These are phyloP conservation scores for Lochmaea capreae DNA, from an alignment of 2,888 invertebrate genomes.

Conservation along the genomic window DNA sequence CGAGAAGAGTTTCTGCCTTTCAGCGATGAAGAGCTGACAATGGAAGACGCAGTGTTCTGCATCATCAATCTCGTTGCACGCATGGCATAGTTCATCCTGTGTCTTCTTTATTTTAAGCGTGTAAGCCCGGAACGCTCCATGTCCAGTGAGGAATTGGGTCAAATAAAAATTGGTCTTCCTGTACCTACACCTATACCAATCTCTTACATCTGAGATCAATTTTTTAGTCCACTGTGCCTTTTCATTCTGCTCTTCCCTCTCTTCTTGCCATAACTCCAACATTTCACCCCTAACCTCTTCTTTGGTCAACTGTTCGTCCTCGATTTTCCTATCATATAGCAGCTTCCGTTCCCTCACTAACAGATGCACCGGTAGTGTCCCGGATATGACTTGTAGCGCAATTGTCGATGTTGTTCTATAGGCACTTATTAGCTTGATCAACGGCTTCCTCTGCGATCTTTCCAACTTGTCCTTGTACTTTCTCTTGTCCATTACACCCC, in stretches of 20 bases:
- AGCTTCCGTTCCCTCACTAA: no score
- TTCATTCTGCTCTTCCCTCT: neutral
- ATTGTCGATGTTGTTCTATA: no score
- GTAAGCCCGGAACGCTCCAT: neutral
- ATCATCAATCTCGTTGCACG: neutral
- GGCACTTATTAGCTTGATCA: no score
- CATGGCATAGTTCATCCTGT: neutral
- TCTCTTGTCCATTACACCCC: no score
- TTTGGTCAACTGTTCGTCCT: neutral
- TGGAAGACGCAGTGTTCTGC: neutral
- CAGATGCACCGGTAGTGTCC: no score
- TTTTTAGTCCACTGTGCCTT: neutral
- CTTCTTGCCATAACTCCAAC: conserved; percentile 12
- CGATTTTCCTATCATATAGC: no score
- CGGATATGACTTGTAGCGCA: no score
- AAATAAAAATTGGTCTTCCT: neutral
- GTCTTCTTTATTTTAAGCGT: neutral
- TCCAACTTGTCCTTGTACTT: no score
- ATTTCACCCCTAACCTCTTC: no score
- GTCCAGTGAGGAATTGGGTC: neutral
- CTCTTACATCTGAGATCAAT: neutral
- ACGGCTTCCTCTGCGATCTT: no score
- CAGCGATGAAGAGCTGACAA: neutral
- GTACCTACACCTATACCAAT: neutral
- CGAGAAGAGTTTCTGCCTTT: neutral